Conservation (phyloP, 2,113 vertebrate species). For the Myotis brandtii region DNA sequence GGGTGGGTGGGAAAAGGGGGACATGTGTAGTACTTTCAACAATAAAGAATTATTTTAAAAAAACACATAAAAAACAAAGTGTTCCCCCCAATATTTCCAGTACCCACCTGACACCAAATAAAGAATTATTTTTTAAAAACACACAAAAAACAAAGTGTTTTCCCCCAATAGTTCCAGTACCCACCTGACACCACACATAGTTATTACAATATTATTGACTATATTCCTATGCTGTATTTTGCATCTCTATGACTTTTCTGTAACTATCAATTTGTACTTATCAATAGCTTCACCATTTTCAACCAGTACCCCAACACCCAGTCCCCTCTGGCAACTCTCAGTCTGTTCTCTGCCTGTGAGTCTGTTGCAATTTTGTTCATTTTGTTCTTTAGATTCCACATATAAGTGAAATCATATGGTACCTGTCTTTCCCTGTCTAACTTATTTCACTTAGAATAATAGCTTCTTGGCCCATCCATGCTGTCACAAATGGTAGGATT, state of each 20-base stretch:
- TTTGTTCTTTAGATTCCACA: not conserved
- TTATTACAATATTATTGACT: not conserved
- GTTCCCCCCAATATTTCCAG: not conserved
- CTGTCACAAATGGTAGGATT: not conserved
- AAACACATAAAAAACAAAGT: not conserved
- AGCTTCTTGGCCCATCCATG: not conserved
- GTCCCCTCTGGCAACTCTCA: not conserved
- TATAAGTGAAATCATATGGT: not conserved
- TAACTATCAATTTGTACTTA: not conserved
- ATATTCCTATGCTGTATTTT: not conserved
- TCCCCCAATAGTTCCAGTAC: not conserved
- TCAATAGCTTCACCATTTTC: not conserved
- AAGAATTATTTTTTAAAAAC: too few species aligned
- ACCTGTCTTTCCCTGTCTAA: not conserved
- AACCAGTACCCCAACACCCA: not conserved
- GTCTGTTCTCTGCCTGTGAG: not conserved
- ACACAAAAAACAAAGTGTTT: not conserved
- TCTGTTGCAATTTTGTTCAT: not conserved
- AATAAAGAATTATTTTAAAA: too few species aligned
- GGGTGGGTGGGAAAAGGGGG: too few species aligned
- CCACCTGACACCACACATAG: not conserved
- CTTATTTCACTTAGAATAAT: not conserved
- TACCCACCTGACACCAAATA: not conserved
- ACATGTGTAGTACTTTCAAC: too few species aligned
- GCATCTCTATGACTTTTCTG: not conserved